Conservation (phyloP, 2,888 invertebrate species). For the Timema podura region DNA sequence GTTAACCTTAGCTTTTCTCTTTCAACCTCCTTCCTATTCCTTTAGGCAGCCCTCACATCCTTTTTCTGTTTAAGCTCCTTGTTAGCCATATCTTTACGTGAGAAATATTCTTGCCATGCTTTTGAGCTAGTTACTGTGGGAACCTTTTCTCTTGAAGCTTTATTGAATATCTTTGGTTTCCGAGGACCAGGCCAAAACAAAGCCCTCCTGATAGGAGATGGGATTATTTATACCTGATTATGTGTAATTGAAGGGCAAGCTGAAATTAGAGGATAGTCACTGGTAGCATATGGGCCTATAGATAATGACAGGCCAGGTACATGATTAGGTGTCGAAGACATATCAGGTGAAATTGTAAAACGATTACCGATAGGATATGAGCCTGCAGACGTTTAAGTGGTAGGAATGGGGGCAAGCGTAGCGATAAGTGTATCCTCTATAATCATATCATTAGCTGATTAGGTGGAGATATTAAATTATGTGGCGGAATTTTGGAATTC, state of each 20-base stretch:
- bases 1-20: neutral
- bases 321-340: neutral
- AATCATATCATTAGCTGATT: no score
- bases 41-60: neutral
- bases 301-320: neutral
- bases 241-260: neutral
- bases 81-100: neutral
- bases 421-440: no score
- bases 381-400: neutral
- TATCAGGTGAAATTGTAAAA: neutral
- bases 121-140: neutral
- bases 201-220: neutral
- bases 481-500: no score
- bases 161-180: neutral
- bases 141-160: neutral
- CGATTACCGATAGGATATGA: neutral
- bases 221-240: neutral
- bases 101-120: neutral
- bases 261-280: no score
- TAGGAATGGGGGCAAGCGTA: no score
- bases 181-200: neutral
- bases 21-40: neutral
- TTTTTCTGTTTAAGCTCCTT: neutral
- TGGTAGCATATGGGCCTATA: no score
- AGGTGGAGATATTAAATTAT: no score